These are phyloP conservation scores for Shinisaurus crocodilurus DNA, from an alignment of 2,113 vertebrate genomes.

Conservation along the genomic window DNA sequence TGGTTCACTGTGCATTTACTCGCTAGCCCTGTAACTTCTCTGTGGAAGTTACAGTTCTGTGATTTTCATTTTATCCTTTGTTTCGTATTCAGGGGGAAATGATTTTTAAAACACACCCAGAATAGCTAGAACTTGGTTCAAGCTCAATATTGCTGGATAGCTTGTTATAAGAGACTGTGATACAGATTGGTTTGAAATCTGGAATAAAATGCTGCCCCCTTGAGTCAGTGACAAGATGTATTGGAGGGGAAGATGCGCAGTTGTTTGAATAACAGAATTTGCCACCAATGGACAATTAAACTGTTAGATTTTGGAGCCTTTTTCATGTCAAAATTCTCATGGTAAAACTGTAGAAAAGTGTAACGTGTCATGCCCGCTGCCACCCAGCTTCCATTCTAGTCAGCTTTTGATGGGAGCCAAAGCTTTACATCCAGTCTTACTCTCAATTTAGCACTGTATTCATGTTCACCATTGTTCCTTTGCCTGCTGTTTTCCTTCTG, in stretches of 20 bases:
- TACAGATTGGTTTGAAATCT: slow-evolving; percentile 69
- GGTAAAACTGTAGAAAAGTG: slow-evolving; percentile 52
- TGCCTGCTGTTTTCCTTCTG: slow-evolving; percentile 79
- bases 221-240: slow-evolving; percentile 56
- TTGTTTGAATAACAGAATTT: slow-evolving; percentile 56
- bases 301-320: slow-evolving; percentile 60
- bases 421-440: slow-evolving; percentile 60
- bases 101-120: slow-evolving; percentile 73
- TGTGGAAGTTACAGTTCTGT: slow-evolving; percentile 74
- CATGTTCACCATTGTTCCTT: slow-evolving; percentile 54
- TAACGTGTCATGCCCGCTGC: slow-evolving; percentile 21
- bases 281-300: slow-evolving; percentile 59
- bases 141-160: slow-evolving; percentile 65
- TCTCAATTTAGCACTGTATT: slow-evolving; percentile 60
- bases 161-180: slow-evolving; percentile 66
- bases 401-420: slow-evolving; percentile 40
- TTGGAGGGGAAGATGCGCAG: slow-evolving; percentile 46
- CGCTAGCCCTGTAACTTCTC: slow-evolving; percentile 78
- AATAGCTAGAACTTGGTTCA: slow-evolving; percentile 71
- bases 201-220: slow-evolving; percentile 62
- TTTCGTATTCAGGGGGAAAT: slow-evolving; percentile 81
- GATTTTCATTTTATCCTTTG: slow-evolving; percentile 73
- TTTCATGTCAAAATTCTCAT: slow-evolving; percentile 58
- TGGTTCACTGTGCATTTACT: slow-evolving; percentile 78
- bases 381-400: slow-evolving; percentile 1